A percentile compares a stretch with the other conserved stretches of the same genome.
phyloP scores from a whole-genome alignment of 2,797 vertebrate genomes.

The Anableps anableps region DNA sequence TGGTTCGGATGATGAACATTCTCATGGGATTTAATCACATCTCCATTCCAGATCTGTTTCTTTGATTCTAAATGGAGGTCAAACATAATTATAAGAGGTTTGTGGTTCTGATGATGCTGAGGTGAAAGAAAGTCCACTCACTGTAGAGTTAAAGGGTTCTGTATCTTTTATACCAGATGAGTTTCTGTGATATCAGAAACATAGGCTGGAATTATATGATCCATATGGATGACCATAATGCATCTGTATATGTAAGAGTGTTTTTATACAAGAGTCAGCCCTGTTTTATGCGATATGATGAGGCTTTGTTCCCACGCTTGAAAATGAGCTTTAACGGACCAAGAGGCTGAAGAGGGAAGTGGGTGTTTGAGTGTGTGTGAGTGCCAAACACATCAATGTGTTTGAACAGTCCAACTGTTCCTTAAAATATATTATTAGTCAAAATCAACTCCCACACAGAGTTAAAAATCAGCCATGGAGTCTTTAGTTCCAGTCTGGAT shows the following conservation, averaged over 20 bases:
- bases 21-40: slow-evolving; percentile 35
- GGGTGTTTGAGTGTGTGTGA: slow-evolving; percentile 44
- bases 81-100: not conserved
- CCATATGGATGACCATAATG: slow-evolving; percentile 1
- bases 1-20: slow-evolving; percentile 29
- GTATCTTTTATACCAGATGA: not conserved
- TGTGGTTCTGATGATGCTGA: not conserved
- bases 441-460: slow-evolving; percentile 12
- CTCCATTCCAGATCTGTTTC: not conserved
- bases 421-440: slow-evolving; percentile 20
- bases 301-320: slow-evolving; percentile 65
- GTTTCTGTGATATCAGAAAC: not conserved
- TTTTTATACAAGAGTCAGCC: slow-evolving; percentile 42
- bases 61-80: slow-evolving; percentile 12
- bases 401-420: slow-evolving; percentile 8
- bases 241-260: slow-evolving; percentile 21
- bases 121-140: not conserved
- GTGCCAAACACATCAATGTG: slow-evolving; percentile 1
- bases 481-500: not conserved
- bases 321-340: slow-evolving; percentile 53
- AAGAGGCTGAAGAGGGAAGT: slow-evolving; percentile 48
- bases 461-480: not conserved
- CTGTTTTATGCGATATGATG: slow-evolving; percentile 56
- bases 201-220: not conserved
- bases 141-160: not conserved